Evolutionary conservation across 2,888 invertebrate species (phyloP).

Genomic region (Tenthredo livida): DNA sequence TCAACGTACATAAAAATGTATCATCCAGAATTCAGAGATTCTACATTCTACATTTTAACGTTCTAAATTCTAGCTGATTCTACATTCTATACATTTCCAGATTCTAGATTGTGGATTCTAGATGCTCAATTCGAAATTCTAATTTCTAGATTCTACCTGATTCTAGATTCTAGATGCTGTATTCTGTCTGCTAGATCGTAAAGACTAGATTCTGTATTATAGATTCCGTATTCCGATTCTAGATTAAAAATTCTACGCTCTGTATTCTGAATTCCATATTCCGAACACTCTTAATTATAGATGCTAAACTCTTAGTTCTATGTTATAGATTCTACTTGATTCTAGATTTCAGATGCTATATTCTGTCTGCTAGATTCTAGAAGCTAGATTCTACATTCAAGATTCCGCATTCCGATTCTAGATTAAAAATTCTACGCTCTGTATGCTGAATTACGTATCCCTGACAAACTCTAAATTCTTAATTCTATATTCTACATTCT

Average conservation of each 20-base stretch:
- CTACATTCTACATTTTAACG: not conserved
- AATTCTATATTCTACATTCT: not conserved
- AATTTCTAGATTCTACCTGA: not conserved
- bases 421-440: too few relatives aligned
- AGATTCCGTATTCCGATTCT: not conserved
- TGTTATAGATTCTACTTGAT: not conserved
- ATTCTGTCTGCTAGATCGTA: not conserved
- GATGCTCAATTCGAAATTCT: too few relatives aligned
- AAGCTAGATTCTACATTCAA: not conserved
- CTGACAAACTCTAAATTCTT: too few relatives aligned
- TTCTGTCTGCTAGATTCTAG: not conserved
- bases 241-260: not conserved
- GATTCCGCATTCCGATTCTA: too few relatives aligned
- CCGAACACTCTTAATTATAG: too few relatives aligned
- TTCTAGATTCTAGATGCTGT: too few relatives aligned
- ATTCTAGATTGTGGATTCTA: not conserved
- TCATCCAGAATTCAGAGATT: too few relatives aligned
- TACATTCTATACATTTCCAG: not conserved
- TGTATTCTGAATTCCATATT: too few relatives aligned
- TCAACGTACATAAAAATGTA: not conserved
- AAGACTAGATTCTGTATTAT: not conserved
- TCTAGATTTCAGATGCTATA: not conserved
- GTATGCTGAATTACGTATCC: too few relatives aligned
- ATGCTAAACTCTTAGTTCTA: not conserved
- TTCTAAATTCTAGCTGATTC: not conserved